These are phyloP conservation scores for Drosophila putrida DNA, from an alignment of 2,888 invertebrate species.

Conservation along the genomic window DNA sequence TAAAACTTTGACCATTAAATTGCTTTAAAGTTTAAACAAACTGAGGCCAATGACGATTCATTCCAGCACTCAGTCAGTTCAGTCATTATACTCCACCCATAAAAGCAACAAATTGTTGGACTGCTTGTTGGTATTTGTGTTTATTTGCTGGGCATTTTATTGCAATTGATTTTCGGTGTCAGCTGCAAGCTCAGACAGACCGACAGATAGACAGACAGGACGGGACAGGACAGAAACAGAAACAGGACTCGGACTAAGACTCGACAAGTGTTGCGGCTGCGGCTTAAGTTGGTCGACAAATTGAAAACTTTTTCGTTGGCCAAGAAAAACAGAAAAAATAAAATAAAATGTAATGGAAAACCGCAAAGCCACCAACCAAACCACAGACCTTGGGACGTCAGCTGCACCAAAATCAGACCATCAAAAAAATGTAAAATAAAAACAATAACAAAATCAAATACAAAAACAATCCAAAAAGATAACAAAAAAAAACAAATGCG, in stretches of 20 bases:
- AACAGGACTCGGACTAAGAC: constrained; percentile 3
- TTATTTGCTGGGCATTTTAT: constrained; percentile 65
- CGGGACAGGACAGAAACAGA: neutral
- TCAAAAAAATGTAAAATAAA: neutral
- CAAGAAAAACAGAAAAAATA: constrained; percentile 24
- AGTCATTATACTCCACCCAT: neutral
- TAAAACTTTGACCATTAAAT: constrained; percentile 71
- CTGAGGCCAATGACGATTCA: constrained; percentile 55
- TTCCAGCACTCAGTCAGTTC: neutral
- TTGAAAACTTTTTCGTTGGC: constrained; percentile 74
- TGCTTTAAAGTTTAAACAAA: constrained; percentile 66
- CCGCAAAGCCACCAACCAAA: constrained; percentile 51
- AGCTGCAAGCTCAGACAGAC: constrained; percentile 62
- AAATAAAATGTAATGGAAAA: constrained; percentile 24
- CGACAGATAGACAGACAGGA: constrained; percentile 18
- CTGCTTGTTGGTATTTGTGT: constrained; percentile 45
- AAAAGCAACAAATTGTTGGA: constrained; percentile 16
- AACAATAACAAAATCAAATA: constrained; percentile 7
- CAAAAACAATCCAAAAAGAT: constrained; percentile 13
- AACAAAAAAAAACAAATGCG: constrained; percentile 27
- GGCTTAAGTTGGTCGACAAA: constrained; percentile 79
- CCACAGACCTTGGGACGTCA: constrained; percentile 54
- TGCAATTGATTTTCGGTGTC: constrained; percentile 80
- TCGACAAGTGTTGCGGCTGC: constrained; percentile 73
- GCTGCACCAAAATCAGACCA: constrained; percentile 19